Base-by-base conservation (phyloP, 92 coral and sea anemone species). In the Montipora capitata region DNA sequence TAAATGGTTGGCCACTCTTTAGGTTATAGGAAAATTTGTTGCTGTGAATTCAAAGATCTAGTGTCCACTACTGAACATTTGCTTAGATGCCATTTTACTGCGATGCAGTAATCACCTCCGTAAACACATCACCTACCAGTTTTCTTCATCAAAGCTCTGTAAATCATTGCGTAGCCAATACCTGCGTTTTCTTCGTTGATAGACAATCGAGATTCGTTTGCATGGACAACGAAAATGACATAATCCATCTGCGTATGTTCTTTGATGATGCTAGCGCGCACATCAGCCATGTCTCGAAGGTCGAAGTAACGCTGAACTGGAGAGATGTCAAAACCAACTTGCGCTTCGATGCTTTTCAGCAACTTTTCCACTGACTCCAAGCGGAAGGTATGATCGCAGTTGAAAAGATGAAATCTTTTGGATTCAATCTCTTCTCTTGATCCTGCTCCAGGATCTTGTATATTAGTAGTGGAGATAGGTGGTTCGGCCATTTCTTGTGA, bases 211-310 rank as follows among this genome's bases (percentile, higher is more conserved):
- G 94, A 90, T 80, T 93, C 96, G 56, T 86, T 66, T 42, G 94
- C 96, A 82, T 93, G 93, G 27, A 93, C 96, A 11, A 78, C 96
- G 64, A 93, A 86, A 49, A 93, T 72, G 2, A 91, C 93, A 67
- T 54, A 77, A 76, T 91, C 88, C 45, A 91, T 54, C 64, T 66
- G 18, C 2, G 65, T 5, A 48, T 48, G 66, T 7, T 61, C 27
- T 9, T 73, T 43, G 38, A 43, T 67, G 5, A 49, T 83, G 11
- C 11, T 27, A 4, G 10, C 72, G 58, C 89, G 68, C 59, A 87
- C 7, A 38, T 87, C 86, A 3, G 89, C 15, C 91, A 86, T 90
- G 12, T 78, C 72, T 7, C 86, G 86, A 71, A 93, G 71, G 8
- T 85, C 69, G 74, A 93, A 93, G 68, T 89, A 72, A 11, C 12